Conservation (phyloP, 30 jellyfish, hydroid and myxozoan species). For the Aurelia sp. region DNA sequence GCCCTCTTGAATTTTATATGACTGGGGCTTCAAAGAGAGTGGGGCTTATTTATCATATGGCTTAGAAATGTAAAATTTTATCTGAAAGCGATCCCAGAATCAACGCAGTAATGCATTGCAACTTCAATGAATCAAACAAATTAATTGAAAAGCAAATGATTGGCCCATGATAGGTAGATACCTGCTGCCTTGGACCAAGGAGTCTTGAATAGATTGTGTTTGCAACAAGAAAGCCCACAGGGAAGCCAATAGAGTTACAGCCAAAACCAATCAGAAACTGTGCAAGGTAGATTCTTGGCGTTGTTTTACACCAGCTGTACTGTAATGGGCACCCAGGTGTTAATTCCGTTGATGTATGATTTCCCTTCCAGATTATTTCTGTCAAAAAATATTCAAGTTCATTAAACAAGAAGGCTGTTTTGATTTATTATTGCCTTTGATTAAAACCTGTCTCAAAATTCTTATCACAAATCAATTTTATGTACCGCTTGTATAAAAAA, state of each 20-base stretch:
- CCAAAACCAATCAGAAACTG: constrained; percentile 70
- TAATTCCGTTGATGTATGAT: background rate
- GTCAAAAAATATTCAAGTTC: background rate
- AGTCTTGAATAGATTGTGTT: constrained; percentile 65
- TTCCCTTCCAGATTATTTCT: constrained; percentile 16
- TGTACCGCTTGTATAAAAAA: too few relatives aligned
- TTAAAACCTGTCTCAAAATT: too few relatives aligned
- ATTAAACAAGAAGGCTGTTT: background rate
- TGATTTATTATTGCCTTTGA: background rate
- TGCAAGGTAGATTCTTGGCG: constrained; percentile 70
- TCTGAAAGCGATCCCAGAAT: too few relatives aligned
- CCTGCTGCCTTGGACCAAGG: constrained; percentile 79
- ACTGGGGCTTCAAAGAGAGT: too few relatives aligned
- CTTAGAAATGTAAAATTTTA: too few relatives aligned
- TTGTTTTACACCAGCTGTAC: constrained; percentile 80
- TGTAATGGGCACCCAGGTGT: constrained; percentile 70
- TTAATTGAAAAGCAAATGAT: too few relatives aligned
- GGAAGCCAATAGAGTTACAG: constrained; percentile 67
- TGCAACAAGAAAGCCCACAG: constrained; percentile 54
- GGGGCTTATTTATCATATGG: too few relatives aligned
- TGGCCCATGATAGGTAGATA: background rate
- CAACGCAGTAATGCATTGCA: too few relatives aligned
- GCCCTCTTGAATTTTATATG: too few relatives aligned
- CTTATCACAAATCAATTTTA: too few relatives aligned
- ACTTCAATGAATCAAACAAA: too few relatives aligned